These are phyloP conservation scores for Ictidomys tridecemlineatus DNA, from an alignment of 2,113 vertebrate species.

Conservation along the genomic window DNA sequence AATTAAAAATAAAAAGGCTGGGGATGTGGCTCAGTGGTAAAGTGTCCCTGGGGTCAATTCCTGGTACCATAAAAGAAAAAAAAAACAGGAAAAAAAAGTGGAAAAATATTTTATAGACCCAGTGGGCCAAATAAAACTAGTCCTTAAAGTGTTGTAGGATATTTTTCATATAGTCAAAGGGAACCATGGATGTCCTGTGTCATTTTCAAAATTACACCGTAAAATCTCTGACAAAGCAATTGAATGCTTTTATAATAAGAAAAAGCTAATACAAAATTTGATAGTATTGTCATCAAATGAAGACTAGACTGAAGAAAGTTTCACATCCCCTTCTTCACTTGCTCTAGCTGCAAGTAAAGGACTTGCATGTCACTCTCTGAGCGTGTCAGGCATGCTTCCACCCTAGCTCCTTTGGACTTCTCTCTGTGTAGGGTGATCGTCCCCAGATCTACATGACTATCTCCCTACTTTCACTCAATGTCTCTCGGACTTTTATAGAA, in stretches of 20 bases:
- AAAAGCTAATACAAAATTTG: not conserved
- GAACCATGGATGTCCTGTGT: not conserved
- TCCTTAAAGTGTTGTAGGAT: not conserved
- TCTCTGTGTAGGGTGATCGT: not conserved
- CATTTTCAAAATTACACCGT: not conserved
- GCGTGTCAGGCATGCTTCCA: accelerated
- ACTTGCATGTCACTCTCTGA: not conserved
- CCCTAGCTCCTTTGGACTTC: not conserved
- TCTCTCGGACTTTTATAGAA: not conserved
- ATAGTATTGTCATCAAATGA: not conserved
- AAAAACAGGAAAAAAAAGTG: too few species aligned
- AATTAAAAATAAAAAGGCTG: too few species aligned
- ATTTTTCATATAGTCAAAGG: not conserved
- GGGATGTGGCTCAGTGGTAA: too few species aligned
- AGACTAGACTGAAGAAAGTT: not conserved
- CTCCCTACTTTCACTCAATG: not conserved
- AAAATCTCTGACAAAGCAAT: not conserved
- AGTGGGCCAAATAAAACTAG: not conserved
- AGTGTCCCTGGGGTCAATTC: too few species aligned
- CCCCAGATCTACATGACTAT: not conserved
- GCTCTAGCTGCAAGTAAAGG: not conserved
- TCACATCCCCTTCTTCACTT: not conserved
- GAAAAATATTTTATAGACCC: not conserved
- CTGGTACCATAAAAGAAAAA: too few species aligned
- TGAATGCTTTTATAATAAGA: not conserved